Evolutionary conservation across 2,113 vertebrate species (phyloP).

Genomic region (Brachypodius melanocephalos): DNA sequence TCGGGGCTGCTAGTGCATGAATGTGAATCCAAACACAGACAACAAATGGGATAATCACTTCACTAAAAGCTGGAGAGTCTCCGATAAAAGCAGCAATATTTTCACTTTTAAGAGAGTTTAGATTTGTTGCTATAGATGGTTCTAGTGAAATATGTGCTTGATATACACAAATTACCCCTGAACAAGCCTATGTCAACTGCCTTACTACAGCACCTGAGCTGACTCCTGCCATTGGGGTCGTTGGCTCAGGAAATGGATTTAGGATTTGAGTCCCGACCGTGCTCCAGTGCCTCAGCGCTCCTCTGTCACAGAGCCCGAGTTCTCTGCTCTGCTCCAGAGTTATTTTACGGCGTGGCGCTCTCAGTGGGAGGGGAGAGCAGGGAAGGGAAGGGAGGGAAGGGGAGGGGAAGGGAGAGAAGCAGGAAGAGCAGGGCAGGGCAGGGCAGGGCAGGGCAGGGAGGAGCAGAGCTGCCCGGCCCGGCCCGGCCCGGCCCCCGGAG

Average conservation of each 20-base stretch:
- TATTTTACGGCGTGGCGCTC: not conserved
- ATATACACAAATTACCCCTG: not conserved
- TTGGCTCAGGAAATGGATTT: not conserved
- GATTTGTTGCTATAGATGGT: not conserved
- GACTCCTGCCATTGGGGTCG: not conserved
- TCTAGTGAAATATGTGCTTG: not conserved
- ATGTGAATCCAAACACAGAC: not conserved
- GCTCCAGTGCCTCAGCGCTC: not conserved
- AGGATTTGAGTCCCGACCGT: not conserved
- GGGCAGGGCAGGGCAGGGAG: rapidly evolving
- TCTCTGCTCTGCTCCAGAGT: not conserved
- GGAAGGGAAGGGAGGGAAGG: rapidly evolving
- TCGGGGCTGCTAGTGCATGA: not conserved
- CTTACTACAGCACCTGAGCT: not conserved
- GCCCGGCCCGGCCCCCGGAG: not conserved
- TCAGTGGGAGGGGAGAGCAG: rapidly evolving
- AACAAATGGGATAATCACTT: not conserved
- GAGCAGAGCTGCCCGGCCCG: not conserved
- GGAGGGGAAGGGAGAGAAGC: too few species aligned
- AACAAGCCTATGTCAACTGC: not conserved
- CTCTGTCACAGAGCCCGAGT: not conserved
- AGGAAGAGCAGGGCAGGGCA: rapidly evolving
- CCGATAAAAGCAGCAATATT: not conserved
- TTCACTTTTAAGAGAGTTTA: not conserved
- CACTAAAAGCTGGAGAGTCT: not conserved